Conservation (phyloP, 1,140 invertebrate species). For the Lasioglossum baleicum region DNA sequence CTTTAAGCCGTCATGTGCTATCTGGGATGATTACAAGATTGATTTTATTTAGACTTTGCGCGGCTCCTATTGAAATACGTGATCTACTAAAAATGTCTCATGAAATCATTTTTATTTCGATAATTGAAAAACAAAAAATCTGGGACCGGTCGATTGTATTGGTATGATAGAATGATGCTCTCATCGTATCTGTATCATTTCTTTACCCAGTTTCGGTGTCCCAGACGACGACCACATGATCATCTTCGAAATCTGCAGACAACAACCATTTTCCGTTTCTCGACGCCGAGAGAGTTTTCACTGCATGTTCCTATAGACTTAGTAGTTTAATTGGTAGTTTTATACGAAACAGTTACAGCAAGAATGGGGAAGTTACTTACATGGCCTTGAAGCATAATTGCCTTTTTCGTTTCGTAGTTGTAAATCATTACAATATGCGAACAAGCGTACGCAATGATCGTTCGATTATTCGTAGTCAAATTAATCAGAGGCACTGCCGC, state of each 20-base stretch:
- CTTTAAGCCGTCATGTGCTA: too few relatives aligned
- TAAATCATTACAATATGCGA: slow-evolving; percentile 80
- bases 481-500: slow-evolving; percentile 79
- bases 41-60: too few relatives aligned
- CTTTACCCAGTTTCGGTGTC: slow-evolving; percentile 74
- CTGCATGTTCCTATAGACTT: slow-evolving; percentile 74
- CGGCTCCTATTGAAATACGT: too few relatives aligned
- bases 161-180: not conserved
- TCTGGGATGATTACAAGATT: too few relatives aligned
- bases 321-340: slow-evolving; percentile 17
- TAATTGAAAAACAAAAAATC: too few relatives aligned
- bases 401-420: slow-evolving; percentile 78
- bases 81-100: too few relatives aligned
- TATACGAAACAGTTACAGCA: not conserved
- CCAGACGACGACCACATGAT: slow-evolving; percentile 82
- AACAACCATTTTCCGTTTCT: slow-evolving; percentile 79
- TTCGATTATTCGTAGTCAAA: slow-evolving; percentile 75
- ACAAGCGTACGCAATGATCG: slow-evolving; percentile 80
- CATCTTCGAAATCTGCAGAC: slow-evolving; percentile 80
- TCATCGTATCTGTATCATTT: not conserved
- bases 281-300: slow-evolving; percentile 76
- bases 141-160: too few relatives aligned
- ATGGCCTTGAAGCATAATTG: slow-evolving; percentile 82
- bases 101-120: too few relatives aligned
- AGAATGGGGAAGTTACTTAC: slow-evolving; percentile 71